phyloP scores from a whole-genome alignment of 2,797 vertebrate genomes.

The Sciurus vulgaris region DNA sequence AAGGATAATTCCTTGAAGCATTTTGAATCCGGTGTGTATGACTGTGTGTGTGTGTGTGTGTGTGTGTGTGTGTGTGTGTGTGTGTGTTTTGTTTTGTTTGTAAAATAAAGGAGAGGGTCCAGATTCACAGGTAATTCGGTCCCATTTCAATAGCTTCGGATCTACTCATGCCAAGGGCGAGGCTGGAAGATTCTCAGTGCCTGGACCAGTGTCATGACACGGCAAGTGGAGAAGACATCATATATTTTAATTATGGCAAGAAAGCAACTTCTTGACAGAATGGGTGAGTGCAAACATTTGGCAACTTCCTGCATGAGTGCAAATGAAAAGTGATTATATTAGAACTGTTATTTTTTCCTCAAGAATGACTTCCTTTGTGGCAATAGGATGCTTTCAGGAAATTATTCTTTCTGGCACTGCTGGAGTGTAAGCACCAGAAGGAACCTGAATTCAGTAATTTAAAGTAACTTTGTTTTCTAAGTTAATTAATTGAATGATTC shows the following conservation, averaged over 20 bases:
- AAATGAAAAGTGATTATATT: constrained; percentile 74
- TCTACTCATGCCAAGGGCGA: background rate
- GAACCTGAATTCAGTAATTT: constrained; percentile 66
- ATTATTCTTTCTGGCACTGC: constrained; percentile 78
- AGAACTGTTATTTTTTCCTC: constrained; percentile 63
- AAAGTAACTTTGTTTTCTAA: constrained; percentile 77
- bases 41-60: too few species aligned
- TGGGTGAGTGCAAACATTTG: constrained; percentile 78
- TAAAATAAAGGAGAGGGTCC: background rate
- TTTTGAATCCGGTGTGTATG: background rate
- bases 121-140: background rate
- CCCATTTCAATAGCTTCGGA: background rate
- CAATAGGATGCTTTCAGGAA: constrained; percentile 85
- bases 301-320: constrained; percentile 81
- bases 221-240: background rate
- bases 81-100: background rate
- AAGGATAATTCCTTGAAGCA: background rate
- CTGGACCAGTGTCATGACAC: background rate
- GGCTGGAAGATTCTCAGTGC: background rate
- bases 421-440: constrained; percentile 75
- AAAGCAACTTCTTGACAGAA: constrained; percentile 76
- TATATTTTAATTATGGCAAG: constrained; percentile 80
- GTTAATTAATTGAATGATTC: constrained; percentile 78
- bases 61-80: background rate
- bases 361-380: constrained; percentile 76